phyloP scores from a whole-genome alignment of 2,888 invertebrate genomes.

The Cactoblastis cactorum region DNA sequence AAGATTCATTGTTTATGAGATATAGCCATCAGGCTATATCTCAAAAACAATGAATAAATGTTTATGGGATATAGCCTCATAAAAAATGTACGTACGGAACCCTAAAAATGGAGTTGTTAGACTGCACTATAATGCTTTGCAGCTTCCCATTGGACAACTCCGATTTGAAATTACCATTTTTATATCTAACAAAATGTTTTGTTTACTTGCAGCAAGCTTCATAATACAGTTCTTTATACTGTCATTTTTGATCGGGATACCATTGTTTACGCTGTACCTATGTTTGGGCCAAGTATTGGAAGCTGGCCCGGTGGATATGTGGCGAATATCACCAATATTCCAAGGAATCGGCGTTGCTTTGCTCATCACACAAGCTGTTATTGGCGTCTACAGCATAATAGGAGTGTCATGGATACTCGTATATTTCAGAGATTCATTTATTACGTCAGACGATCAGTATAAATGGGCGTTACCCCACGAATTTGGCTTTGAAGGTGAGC shows the following conservation, averaged over 20 bases:
- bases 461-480: slow-evolving; percentile 89
- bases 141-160: not conserved
- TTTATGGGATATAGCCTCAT: no score
- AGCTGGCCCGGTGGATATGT: slow-evolving; percentile 94
- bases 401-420: slow-evolving; percentile 95
- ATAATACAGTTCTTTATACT: slow-evolving; percentile 92
- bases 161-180: not conserved
- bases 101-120: no score
- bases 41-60: no score
- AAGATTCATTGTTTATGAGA: no score
- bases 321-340: slow-evolving; percentile 94
- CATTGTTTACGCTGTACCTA: slow-evolving; percentile 90
- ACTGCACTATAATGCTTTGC: not conserved
- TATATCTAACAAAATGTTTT: not conserved
- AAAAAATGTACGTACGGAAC: no score
- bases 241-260: slow-evolving; percentile 89
- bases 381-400: slow-evolving; percentile 92
- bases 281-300: slow-evolving; percentile 91
- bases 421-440: slow-evolving; percentile 92
- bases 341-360: slow-evolving; percentile 93
- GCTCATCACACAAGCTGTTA: slow-evolving; percentile 87
- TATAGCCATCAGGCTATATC: no score
- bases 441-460: slow-evolving; percentile 87
- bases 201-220: slow-evolving; percentile 84
- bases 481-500: slow-evolving; percentile 82